Evolutionary conservation across 1,140 invertebrate genomes (phyloP), one percentile per base, ranked within the genome.

Genomic region (Drosophila nannoptera): DNA sequence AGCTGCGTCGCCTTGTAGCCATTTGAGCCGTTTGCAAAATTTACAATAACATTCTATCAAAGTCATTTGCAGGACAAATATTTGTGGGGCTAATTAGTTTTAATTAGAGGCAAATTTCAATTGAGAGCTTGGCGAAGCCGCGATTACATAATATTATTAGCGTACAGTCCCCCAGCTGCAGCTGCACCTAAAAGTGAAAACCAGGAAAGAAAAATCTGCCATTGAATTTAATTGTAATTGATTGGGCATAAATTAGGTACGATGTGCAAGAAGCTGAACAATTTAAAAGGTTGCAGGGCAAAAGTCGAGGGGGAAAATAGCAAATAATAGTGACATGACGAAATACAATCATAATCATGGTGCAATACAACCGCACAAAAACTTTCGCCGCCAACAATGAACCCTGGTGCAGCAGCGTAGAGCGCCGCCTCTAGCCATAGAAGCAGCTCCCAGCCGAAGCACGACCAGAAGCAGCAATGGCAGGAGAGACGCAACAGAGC

Each of bases 261-360:
- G 43, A 22, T 48, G 66, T 38, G 33, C 22, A 62, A 42, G 45
- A 43, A 52, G 42, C 40, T 36, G 45, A 12, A 60, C 45, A 65
- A 80, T 71, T 80, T 46, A 54, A 60, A 56, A 31, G 49, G 70
- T 58, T 81, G 52, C 48, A 42, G 64, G 73, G 68, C 61, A 62
- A 73, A 83, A 83, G 76, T 80, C 84, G 75, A 83, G 80, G 80
- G 76, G 76, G 76, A 78, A 82, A 83, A 82, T 76, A 76, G 76
- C 80, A 83, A 83, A 83, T 83, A 83, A 83, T 80, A 84, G 76
- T 83, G 80, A 83, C 80, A 84, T 84, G 80, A 84, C 76, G 80
- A 83, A 84, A 83, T 84, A 84, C 76, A 83, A 83, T 83, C 81
- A 83, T 83, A 83, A 83, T 78, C 78, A 78, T 78, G 55, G 54